Conservation (phyloP, 2,113 vertebrate species). For the Thinocorus orbignyianus region DNA sequence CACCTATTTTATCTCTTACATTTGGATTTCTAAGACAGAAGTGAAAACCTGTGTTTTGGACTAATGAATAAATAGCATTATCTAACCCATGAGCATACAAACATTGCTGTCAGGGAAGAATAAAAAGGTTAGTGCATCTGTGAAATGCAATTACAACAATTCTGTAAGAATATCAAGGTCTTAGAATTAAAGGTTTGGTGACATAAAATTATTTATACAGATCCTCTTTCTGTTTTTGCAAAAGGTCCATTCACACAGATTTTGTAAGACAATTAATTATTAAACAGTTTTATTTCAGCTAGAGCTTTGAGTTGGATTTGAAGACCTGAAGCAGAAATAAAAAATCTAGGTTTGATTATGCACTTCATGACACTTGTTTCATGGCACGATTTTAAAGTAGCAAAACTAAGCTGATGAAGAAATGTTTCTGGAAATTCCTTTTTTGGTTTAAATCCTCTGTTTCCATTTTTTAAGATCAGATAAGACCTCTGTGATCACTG, state of each 20-base stretch:
- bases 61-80: neutral
- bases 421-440: neutral
- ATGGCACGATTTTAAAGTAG: neutral
- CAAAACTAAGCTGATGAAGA: neutral
- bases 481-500: neutral
- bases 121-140: neutral
- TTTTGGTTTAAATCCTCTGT: neutral
- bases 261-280: neutral
- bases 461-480: neutral
- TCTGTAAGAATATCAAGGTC: neutral
- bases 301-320: neutral
- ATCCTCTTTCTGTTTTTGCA: neutral
- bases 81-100: neutral
- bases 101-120: neutral
- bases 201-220: neutral
- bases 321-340: neutral
- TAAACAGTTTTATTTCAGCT: constrained; percentile 4
- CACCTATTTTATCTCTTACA: constrained; percentile 8
- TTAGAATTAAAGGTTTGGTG: neutral
- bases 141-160: neutral
- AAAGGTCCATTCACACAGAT: neutral
- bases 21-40: constrained; percentile 26
- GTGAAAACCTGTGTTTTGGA: constrained; percentile 13
- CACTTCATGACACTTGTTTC: neutral
- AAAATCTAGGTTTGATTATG: neutral